Evolutionary conservation across 2,888 invertebrate genomes (phyloP).

Genomic region (Conus canariensis): DNA sequence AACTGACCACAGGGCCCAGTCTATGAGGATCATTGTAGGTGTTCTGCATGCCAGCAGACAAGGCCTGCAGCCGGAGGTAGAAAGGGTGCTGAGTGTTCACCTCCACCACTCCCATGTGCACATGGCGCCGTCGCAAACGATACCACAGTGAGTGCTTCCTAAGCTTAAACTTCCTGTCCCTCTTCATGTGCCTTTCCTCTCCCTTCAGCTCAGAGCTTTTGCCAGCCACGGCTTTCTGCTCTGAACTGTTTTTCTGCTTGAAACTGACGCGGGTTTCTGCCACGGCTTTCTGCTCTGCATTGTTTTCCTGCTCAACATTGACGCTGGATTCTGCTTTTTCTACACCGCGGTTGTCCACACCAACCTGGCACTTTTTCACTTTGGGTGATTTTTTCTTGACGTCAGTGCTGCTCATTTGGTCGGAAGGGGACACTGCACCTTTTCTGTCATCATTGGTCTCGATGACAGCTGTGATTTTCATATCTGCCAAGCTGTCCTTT

Average conservation of each 20-base stretch:
- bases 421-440: too few relatives aligned
- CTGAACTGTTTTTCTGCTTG: neutral
- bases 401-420: neutral
- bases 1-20: constrained; percentile 55
- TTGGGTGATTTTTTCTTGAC: neutral
- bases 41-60: constrained; percentile 59
- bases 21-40: constrained; percentile 58
- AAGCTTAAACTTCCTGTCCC: constrained; percentile 14
- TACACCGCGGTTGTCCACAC: neutral
- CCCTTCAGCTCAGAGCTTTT: neutral
- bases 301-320: too few relatives aligned
- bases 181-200: neutral
- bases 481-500: neutral
- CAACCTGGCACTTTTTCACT: neutral
- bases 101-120: constrained; percentile 65
- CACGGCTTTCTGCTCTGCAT: neutral
- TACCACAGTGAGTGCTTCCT: constrained; percentile 57
- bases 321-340: too few relatives aligned
- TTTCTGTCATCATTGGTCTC: neutral
- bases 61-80: constrained; percentile 59
- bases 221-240: neutral
- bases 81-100: constrained; percentile 63
- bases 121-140: constrained; percentile 58
- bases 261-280: neutral
- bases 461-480: neutral